A percentile compares a stretch with the other conserved stretches of the same genome.
Conservation (phyloP, 1,140 invertebrate genomes). For the Neelides sp. region DNA sequence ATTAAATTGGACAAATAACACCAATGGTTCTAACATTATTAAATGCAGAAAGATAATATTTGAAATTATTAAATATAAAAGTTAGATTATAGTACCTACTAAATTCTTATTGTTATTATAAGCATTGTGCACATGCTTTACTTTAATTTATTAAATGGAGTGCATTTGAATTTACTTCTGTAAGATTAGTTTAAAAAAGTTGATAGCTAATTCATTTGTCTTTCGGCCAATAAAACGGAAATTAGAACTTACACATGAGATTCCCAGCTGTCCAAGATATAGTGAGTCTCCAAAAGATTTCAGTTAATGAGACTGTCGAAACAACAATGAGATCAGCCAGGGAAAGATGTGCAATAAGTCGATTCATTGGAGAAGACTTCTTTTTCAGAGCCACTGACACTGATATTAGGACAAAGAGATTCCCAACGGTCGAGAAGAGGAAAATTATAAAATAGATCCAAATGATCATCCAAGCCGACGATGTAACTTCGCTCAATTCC, state of each 20-base stretch:
- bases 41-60: too few species aligned
- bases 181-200: too few species aligned
- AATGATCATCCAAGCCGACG: conserved; percentile 37
- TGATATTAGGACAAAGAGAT: conserved; percentile 58
- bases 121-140: too few species aligned
- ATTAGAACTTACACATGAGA: conserved; percentile 53
- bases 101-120: too few species aligned
- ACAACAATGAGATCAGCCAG: conserved; percentile 64
- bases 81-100: too few species aligned
- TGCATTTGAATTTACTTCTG: too few species aligned
- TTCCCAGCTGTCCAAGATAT: conserved; percentile 63
- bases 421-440: conserved; percentile 53
- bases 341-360: conserved; percentile 61
- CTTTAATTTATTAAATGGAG: too few species aligned
- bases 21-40: too few species aligned
- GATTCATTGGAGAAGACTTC: conserved; percentile 55
- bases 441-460: conserved; percentile 51
- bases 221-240: too few species aligned
- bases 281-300: conserved; percentile 62
- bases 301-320: conserved; percentile 61
- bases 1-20: too few species aligned
- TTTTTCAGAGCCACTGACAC: conserved; percentile 49
- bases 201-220: too few species aligned
- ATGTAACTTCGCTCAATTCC: conserved; percentile 1
- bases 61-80: too few species aligned